Conservation (phyloP, 2,797 vertebrate species). For the Orientallactaga sibirica region DNA sequence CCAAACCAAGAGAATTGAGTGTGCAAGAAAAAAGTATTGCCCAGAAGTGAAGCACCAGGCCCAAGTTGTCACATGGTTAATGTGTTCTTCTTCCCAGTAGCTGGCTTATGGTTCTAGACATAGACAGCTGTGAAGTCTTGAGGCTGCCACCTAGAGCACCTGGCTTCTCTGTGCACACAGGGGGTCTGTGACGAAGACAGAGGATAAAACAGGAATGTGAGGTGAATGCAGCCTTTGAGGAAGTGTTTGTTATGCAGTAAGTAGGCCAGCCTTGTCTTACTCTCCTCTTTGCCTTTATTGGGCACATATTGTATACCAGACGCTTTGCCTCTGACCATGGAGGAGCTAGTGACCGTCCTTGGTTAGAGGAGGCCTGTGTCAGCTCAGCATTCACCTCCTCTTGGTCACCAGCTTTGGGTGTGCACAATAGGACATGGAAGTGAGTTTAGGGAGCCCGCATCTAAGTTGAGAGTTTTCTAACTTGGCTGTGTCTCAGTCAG, state of each 20-base stretch:
- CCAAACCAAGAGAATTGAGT: neutral
- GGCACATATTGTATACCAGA: too few species aligned
- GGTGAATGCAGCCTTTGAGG: fast-evolving
- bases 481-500: neutral
- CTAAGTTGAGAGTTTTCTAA: neutral
- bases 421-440: too few species aligned
- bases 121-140: neutral
- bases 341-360: too few species aligned
- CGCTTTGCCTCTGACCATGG: too few species aligned
- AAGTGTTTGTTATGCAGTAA: neutral
- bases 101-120: neutral
- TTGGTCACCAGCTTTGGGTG: too few species aligned
- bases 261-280: neutral
- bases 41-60: neutral
- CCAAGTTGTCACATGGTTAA: neutral
- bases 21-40: neutral
- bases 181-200: neutral
- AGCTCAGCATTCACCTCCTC: too few species aligned
- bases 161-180: fast-evolving
- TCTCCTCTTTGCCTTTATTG: too few species aligned
- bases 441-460: too few species aligned
- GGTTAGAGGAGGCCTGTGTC: too few species aligned
- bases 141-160: neutral
- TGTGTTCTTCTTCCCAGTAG: neutral
- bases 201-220: neutral